Percentiles rank a stretch among this genome's conserved stretches.
phyloP scores from a whole-genome alignment of 2,113 vertebrate species.

The Nibea albiflora region DNA sequence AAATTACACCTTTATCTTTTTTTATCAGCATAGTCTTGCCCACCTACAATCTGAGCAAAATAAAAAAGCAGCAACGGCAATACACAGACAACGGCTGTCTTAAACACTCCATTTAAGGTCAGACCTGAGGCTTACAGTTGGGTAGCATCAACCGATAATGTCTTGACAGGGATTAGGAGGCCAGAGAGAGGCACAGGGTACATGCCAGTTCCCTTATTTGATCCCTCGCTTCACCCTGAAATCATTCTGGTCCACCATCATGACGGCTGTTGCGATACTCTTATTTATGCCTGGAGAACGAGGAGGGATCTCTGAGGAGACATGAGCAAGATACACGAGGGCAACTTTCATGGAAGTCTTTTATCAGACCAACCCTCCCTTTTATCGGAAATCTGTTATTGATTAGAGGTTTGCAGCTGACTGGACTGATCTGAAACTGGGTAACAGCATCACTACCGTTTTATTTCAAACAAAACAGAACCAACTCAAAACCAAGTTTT shows the following conservation, averaged over 20 bases:
- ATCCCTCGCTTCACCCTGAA: neutral
- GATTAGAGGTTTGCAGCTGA: too few species aligned
- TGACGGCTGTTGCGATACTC: neutral
- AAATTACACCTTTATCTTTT: conserved; percentile 31
- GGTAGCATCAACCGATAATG: neutral
- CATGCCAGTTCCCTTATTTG: neutral
- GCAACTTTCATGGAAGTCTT: neutral
- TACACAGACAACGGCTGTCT: neutral
- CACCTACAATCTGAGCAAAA: neutral
- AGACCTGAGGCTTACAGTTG: neutral
- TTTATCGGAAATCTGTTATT: too few species aligned
- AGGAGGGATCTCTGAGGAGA: neutral
- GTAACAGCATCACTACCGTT: too few species aligned
- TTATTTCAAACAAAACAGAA: too few species aligned
- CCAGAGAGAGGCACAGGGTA: neutral
- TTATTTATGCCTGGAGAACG: neutral
- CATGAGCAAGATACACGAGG: too few species aligned
- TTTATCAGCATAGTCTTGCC: neutral
- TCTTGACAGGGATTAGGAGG: neutral
- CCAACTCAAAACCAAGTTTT: too few species aligned
- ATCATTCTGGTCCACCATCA: neutral
- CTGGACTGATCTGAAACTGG: too few species aligned
- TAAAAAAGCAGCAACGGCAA: neutral
- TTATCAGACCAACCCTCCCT: too few species aligned
- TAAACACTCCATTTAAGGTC: neutral